A percentile compares a stretch with the other conserved stretches of the same genome.
Conservation (phyloP, 2,797 vertebrate genomes). For the Artibeus jamaicensis region DNA sequence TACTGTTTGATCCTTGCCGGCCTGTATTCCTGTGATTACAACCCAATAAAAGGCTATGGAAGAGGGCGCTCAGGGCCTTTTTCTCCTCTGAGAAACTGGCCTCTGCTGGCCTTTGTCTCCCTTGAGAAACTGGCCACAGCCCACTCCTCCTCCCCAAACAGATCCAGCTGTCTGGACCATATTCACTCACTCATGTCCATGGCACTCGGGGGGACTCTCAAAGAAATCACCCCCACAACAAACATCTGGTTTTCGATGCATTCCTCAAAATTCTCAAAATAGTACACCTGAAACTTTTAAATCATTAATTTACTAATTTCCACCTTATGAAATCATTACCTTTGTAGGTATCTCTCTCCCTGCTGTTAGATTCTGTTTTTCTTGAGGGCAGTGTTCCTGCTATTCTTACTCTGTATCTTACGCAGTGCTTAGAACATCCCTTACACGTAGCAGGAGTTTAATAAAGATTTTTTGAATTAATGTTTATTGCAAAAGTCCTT, state of each 20-base stretch:
- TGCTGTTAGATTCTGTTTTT: neutral
- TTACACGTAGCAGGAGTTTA: neutral
- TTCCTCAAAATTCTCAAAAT: neutral
- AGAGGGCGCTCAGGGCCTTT: no score
- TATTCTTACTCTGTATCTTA: neutral
- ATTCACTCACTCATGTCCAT: no score
- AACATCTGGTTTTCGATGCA: neutral
- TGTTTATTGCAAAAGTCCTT: neutral
- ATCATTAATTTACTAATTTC: neutral
- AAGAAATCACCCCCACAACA: no score
- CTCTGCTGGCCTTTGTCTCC: no score
- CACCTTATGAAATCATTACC: neutral
- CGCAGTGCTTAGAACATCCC: neutral
- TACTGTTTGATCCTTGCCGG: no score
- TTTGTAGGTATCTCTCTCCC: neutral
- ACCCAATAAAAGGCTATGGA: no score
- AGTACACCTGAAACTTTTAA: neutral
- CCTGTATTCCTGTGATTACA: no score
- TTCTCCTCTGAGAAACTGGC: no score
- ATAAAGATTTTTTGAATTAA: conserved; percentile 1
- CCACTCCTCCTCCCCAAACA: no score
- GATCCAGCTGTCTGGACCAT: no score
- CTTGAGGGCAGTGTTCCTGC: neutral
- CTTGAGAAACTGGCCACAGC: no score
- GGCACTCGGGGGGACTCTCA: no score